These are phyloP conservation scores for Epinephelus fuscoguttatus DNA, from an alignment of 2,113 vertebrate species.

Conservation along the genomic window DNA sequence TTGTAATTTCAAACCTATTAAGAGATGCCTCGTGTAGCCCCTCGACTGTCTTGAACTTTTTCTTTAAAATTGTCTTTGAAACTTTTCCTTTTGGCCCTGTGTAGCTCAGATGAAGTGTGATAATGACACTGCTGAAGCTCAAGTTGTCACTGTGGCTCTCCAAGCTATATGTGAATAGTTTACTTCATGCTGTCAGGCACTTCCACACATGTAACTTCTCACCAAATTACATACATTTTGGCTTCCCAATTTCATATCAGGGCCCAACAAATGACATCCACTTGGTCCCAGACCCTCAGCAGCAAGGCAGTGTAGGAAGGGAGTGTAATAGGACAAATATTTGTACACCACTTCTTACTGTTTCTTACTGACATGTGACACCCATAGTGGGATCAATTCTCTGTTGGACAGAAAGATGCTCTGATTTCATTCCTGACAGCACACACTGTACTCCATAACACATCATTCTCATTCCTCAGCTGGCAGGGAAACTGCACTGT, in stretches of 20 bases:
- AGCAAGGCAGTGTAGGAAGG: background rate
- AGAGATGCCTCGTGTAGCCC: constrained; percentile 36
- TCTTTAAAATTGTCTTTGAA: background rate
- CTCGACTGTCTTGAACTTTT: background rate
- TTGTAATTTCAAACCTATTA: constrained; percentile 57
- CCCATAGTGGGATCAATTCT: constrained; percentile 10
- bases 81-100: background rate
- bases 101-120: background rate
- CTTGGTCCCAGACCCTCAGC: background rate
- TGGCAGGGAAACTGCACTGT: constrained; percentile 33
- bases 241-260: background rate
- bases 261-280: background rate
- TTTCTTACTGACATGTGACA: constrained; percentile 28
- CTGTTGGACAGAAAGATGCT: constrained; percentile 6
- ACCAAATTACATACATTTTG: constrained; percentile 11
- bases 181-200: background rate
- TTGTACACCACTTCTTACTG: background rate
- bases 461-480: constrained; percentile 49
- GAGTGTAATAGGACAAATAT: constrained; percentile 4
- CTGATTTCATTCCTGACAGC: constrained; percentile 17
- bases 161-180: background rate
- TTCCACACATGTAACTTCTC: constrained; percentile 1
- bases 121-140: background rate
- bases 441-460: constrained; percentile 36
- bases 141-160: background rate